Percentiles rank a stretch among this genome's conserved stretches.
phyloP scores from a whole-genome alignment of 2,113 vertebrate genomes.

The Ovis canadensis region DNA sequence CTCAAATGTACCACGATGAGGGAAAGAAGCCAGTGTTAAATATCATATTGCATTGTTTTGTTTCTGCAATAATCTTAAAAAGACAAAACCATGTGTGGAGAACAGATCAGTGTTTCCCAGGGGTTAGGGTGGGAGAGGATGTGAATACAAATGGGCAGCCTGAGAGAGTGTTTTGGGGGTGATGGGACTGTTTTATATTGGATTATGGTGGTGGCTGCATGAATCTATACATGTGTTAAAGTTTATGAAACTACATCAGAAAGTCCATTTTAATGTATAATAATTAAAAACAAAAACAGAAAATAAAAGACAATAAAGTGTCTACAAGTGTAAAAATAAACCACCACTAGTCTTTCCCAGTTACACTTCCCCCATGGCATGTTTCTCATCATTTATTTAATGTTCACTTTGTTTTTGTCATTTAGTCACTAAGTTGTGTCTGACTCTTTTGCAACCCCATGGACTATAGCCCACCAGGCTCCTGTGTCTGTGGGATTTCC shows the following conservation, averaged over 20 bases:
- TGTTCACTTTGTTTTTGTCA: neutral
- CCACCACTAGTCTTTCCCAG: neutral
- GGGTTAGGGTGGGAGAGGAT: neutral
- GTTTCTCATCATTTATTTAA: neutral
- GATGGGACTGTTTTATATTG: neutral
- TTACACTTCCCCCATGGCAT: neutral
- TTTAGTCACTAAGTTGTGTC: neutral
- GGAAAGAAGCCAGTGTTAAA: neutral
- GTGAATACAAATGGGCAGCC: neutral
- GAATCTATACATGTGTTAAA: neutral
- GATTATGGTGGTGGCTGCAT: neutral
- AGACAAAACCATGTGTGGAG: neutral
- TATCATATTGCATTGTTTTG: neutral
- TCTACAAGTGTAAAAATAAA: neutral
- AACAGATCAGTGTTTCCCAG: neutral
- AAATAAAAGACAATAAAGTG: neutral
- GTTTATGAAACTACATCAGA: neutral
- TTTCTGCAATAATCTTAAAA: neutral
- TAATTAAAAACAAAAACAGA: neutral
- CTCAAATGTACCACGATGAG: neutral
- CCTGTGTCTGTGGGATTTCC: neutral
- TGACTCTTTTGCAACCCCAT: neutral
- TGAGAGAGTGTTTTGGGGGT: neutral
- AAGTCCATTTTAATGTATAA: neutral
- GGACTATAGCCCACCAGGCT: neutral